phyloP scores from a whole-genome alignment of 1,140 invertebrate genomes.

The Lepidostoma basale region DNA sequence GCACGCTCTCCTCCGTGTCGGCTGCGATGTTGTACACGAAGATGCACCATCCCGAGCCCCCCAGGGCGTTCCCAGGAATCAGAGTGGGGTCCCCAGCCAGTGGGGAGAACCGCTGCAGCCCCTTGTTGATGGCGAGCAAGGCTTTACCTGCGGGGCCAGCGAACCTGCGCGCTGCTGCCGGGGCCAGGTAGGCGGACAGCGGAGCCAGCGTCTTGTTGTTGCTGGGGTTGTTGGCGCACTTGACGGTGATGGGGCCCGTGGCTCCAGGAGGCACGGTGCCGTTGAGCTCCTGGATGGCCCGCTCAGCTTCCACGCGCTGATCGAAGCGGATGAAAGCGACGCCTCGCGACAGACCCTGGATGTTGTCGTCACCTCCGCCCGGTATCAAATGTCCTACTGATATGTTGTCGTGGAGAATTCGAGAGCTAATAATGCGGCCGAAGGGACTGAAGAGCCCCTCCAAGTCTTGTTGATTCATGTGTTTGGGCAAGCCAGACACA shows the following conservation, averaged over 20 bases:
- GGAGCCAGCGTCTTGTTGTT: slow-evolving; percentile 63
- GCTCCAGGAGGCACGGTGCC: slow-evolving; percentile 65
- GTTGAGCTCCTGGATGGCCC: slow-evolving; percentile 66
- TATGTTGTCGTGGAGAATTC: slow-evolving; percentile 87
- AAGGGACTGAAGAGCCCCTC: slow-evolving; percentile 82
- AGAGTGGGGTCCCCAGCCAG: slow-evolving; percentile 78
- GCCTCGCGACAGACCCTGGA: slow-evolving; percentile 63
- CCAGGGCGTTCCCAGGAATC: slow-evolving; percentile 75
- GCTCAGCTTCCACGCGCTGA: slow-evolving; percentile 65
- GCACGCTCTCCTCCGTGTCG: slow-evolving; percentile 87
- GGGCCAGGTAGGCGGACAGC: slow-evolving; percentile 59
- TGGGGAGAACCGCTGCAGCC: slow-evolving; percentile 85
- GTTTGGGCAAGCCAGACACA: slow-evolving; percentile 85
- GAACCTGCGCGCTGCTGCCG: slow-evolving; percentile 61
- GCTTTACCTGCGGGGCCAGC: slow-evolving; percentile 68
- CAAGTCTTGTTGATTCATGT: slow-evolving; percentile 84
- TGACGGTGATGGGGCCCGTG: slow-evolving; percentile 65
- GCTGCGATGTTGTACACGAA: slow-evolving; percentile 93
- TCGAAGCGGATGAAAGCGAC: slow-evolving; percentile 68
- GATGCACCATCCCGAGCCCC: slow-evolving; percentile 85
- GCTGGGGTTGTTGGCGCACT: slow-evolving; percentile 68
- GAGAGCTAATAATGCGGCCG: slow-evolving; percentile 85
- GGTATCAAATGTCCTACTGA: slow-evolving; percentile 65
- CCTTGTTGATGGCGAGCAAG: slow-evolving; percentile 87
- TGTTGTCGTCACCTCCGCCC: slow-evolving; percentile 52